These are phyloP conservation scores for Melanostoma scalare DNA, from an alignment of 2,888 invertebrate species.

Conservation along the genomic window DNA sequence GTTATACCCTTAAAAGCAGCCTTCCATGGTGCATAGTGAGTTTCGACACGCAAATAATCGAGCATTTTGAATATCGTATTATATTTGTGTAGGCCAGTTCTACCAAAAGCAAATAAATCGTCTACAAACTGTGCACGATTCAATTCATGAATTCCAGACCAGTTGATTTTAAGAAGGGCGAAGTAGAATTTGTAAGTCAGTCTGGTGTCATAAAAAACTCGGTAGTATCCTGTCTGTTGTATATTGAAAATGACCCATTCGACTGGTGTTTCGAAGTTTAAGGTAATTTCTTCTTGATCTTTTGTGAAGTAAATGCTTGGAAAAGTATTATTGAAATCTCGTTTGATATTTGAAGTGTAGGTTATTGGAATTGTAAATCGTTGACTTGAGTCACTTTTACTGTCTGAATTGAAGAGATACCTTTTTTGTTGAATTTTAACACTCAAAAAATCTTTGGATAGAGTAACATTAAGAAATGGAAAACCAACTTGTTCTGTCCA, in stretches of 20 bases:
- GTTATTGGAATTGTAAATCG: constrained; percentile 79
- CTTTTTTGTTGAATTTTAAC: constrained; percentile 75
- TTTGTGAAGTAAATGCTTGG: constrained; percentile 75
- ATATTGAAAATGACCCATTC: constrained; percentile 79
- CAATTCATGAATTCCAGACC: constrained; percentile 78
- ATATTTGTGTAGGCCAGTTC: constrained; percentile 83
- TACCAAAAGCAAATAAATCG: constrained; percentile 87
- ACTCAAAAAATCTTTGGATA: constrained; percentile 23
- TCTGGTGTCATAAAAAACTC: constrained; percentile 86
- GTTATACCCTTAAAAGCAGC: constrained; percentile 84
- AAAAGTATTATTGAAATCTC: constrained; percentile 75
- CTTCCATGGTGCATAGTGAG: constrained; percentile 90
- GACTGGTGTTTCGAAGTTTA: constrained; percentile 63
- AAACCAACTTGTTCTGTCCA: constrained; percentile 88
- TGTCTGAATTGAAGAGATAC: constrained; percentile 74
- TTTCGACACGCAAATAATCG: constrained; percentile 87
- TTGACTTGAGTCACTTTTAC: constrained; percentile 74
- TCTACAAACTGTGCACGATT: constrained; percentile 90
- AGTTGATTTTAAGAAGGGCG: constrained; percentile 72
- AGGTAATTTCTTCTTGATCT: background rate
- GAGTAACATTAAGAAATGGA: constrained; percentile 84
- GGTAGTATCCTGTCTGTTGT: constrained; percentile 82
- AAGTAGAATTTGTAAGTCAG: constrained; percentile 83
- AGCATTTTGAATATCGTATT: constrained; percentile 85
- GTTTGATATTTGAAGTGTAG: constrained; percentile 75